Evolutionary conservation across 1,140 invertebrate genomes (phyloP).

Genomic region (Nebria ingens): DNA sequence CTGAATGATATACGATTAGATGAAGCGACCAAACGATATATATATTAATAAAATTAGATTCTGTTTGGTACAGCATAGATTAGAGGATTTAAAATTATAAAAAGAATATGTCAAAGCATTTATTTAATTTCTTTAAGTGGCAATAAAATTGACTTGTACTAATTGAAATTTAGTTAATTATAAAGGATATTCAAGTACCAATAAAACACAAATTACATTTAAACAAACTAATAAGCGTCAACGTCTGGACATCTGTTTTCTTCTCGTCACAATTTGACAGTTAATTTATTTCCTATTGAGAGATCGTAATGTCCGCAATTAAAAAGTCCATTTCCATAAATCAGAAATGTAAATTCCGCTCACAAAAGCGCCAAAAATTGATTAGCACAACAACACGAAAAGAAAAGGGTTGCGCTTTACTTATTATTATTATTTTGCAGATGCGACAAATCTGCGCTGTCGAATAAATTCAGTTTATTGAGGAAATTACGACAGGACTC

Average conservation of each 20-base stretch:
- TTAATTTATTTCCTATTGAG: slow-evolving; percentile 3
- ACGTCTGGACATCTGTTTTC: not conserved
- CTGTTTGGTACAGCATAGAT: too few species aligned
- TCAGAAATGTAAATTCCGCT: not conserved
- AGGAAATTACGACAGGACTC: too few species aligned
- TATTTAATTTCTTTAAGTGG: not conserved
- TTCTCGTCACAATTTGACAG: not conserved
- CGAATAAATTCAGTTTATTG: too few species aligned
- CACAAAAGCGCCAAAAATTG: not conserved
- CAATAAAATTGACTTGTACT: not conserved
- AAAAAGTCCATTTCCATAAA: slow-evolving; percentile 5
- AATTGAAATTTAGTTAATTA: slow-evolving; percentile 1
- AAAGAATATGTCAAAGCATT: not conserved
- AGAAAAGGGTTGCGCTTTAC: too few species aligned
- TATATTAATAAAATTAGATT: too few species aligned
- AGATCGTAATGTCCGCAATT: not conserved
- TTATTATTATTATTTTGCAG: too few species aligned
- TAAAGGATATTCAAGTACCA: not conserved
- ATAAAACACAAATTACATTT: not conserved
- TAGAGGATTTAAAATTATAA: too few species aligned
- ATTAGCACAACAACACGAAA: too few species aligned
- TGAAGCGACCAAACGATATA: too few species aligned
- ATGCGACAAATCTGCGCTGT: too few species aligned
- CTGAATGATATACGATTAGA: too few species aligned
- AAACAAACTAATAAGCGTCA: not conserved